These are phyloP conservation scores for Drosophila greeni DNA, from an alignment of 2,888 invertebrate species.

Conservation along the genomic window DNA sequence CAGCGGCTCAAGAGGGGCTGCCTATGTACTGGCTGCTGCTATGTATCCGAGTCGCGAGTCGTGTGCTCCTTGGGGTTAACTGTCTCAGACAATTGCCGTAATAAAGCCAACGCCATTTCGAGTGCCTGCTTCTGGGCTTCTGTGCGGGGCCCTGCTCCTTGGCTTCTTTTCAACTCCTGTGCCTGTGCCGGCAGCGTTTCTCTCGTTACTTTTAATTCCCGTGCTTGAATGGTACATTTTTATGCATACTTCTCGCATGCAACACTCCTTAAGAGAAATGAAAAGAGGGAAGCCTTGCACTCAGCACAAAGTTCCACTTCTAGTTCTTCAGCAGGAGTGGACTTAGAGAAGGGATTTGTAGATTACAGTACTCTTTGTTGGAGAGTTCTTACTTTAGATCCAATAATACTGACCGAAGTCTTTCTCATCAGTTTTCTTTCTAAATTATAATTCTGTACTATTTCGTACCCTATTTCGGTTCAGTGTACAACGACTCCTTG, in stretches of 20 bases:
- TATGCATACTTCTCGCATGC: slow-evolving; percentile 42
- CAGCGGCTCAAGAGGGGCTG: slow-evolving; percentile 36
- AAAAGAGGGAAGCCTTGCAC: slow-evolving; percentile 7
- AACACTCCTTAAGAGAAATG: slow-evolving; percentile 17
- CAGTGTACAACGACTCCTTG: slow-evolving; percentile 54
- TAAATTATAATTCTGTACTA: background rate
- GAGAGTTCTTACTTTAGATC: too few relatives aligned
- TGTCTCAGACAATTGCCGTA: slow-evolving; percentile 52
- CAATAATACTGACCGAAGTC: background rate
- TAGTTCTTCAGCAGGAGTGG: background rate
- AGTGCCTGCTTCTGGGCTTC: slow-evolving; percentile 43
- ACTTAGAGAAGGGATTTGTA: background rate
- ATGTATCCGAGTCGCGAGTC: slow-evolving; percentile 1
- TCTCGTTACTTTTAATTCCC: slow-evolving; percentile 51
- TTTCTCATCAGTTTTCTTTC: background rate
- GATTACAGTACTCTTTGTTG: background rate
- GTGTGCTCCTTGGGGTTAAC: slow-evolving; percentile 26
- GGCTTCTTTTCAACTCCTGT: slow-evolving; percentile 8
- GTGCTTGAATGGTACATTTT: slow-evolving; percentile 47
- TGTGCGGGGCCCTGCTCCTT: background rate
- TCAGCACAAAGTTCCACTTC: background rate
- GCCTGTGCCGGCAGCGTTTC: slow-evolving; percentile 9
- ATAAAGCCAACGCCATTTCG: slow-evolving; percentile 55
- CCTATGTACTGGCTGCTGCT: slow-evolving; percentile 5
- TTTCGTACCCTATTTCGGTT: background rate